Conservation (phyloP, 2,888 invertebrate genomes). For the Halictus quadricinctus region DNA sequence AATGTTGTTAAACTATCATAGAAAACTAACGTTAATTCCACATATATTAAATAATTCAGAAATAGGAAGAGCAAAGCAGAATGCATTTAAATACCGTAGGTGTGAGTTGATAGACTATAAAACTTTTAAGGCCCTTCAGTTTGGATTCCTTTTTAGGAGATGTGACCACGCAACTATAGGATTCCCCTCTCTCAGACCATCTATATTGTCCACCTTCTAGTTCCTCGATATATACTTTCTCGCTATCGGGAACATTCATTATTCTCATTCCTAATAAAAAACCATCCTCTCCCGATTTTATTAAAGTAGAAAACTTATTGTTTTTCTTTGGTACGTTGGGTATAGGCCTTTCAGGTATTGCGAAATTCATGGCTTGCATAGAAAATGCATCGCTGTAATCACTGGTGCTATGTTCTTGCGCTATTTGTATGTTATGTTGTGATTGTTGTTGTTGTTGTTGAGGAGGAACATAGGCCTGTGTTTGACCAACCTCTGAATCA, state of each 20-base stretch:
- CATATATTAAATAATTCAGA: neutral
- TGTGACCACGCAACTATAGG: constrained; percentile 93
- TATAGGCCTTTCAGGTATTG: constrained; percentile 84
- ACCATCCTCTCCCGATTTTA: constrained; percentile 94
- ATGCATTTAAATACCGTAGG: constrained; percentile 87
- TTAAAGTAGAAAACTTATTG: constrained; percentile 93
- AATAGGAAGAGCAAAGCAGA: neutral
- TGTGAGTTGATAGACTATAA: constrained; percentile 97
- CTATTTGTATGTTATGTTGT: constrained; percentile 79
- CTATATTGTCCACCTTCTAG: constrained; percentile 87
- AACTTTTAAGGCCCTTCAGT: constrained; percentile 98
- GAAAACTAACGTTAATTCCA: constrained; percentile 8
- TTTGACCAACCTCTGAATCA: constrained; percentile 90
- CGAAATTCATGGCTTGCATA: constrained; percentile 85
- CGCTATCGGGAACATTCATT: constrained; percentile 87
- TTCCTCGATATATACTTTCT: constrained; percentile 89
- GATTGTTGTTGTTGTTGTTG: constrained; percentile 81
- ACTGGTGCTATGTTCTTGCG: constrained; percentile 70
- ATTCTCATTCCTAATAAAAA: constrained; percentile 92
- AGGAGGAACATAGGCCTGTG: constrained; percentile 79
- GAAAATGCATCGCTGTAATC: constrained; percentile 81
- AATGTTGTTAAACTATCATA: constrained; percentile 90
- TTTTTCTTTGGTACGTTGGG: constrained; percentile 87
- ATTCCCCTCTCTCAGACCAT: constrained; percentile 90
- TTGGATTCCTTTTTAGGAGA: constrained; percentile 99